Percentiles rank a stretch among this genome's conserved stretches.
Evolutionary conservation across 2,113 vertebrate genomes (phyloP).

Genomic region (Etheostoma cragini): DNA sequence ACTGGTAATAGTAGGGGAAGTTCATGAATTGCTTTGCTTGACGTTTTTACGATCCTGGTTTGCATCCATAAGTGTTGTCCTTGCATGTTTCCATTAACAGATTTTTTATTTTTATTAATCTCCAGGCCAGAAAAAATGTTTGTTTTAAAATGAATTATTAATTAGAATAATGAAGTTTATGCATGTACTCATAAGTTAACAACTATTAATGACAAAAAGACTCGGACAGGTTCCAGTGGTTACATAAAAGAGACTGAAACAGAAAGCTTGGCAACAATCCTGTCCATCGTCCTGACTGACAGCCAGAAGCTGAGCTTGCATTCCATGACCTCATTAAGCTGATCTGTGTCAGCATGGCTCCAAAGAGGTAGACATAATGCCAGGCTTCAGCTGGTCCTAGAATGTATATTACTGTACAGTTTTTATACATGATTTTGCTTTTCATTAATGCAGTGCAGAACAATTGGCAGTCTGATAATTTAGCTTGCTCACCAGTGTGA

Average conservation of each 20-base stretch:
- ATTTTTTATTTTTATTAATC: neutral
- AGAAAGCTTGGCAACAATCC: constrained; percentile 55
- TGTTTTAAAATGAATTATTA: neutral
- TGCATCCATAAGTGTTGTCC: neutral
- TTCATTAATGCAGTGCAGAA: neutral
- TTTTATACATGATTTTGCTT: constrained; percentile 10
- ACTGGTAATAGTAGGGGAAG: neutral
- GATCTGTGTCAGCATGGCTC: constrained; percentile 49
- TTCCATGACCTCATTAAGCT: constrained; percentile 60
- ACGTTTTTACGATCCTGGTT: neutral
- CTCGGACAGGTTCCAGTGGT: constrained; percentile 2
- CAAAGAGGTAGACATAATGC: constrained; percentile 20
- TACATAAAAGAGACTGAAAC: constrained; percentile 25
- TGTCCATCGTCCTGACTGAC: constrained; percentile 52
- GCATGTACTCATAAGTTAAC: neutral
- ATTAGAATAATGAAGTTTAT: neutral
- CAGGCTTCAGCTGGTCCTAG: constrained; percentile 1
- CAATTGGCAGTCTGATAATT: neutral
- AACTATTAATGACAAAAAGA: constrained; percentile 22
- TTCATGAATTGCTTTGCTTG: neutral
- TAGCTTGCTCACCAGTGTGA: neutral
- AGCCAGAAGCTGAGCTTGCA: constrained; percentile 55
- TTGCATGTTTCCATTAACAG: neutral
- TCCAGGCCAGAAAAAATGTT: neutral
- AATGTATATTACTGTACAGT: neutral